These are phyloP conservation scores for Agelas oroides DNA, from an alignment of 37 sponge, comb jelly and placozoan species.

Conservation along the genomic window DNA sequence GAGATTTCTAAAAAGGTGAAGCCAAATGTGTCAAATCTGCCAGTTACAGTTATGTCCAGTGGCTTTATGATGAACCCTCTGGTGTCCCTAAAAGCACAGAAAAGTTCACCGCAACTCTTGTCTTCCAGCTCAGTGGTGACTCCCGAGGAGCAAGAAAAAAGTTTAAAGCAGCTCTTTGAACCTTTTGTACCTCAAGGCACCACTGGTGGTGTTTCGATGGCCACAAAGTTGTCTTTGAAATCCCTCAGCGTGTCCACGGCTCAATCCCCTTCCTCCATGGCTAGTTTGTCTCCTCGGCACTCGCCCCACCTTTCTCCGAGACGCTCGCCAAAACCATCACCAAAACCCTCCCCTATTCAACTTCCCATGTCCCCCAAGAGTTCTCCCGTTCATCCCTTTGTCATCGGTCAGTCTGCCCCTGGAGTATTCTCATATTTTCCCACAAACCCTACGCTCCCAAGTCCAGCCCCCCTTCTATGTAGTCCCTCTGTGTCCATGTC, in stretches of 20 bases:
- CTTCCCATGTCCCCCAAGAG: conserved; percentile 18
- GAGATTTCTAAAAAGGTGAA: conserved; percentile 11
- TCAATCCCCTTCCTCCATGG: not conserved
- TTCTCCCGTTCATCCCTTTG: conserved; percentile 19
- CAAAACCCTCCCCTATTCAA: conserved; percentile 1
- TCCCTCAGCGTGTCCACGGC: not conserved
- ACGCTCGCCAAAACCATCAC: not conserved
- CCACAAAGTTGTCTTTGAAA: not conserved
- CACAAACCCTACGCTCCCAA: not conserved
- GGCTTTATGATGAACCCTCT: too few relatives aligned
- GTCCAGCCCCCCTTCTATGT: conserved; percentile 12
- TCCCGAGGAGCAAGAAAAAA: conserved; percentile 58
- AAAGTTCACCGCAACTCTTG: not conserved
- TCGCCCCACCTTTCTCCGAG: conserved; percentile 34
- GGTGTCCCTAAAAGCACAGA: too few relatives aligned
- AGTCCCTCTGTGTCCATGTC: conserved; percentile 27
- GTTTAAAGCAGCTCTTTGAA: conserved; percentile 53
- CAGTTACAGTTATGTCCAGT: not conserved
- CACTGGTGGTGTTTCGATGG: not conserved
- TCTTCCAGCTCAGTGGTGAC: conserved; percentile 10
- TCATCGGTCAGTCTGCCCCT: not conserved
- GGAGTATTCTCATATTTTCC: conserved; percentile 18
- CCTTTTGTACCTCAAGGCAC: not conserved
- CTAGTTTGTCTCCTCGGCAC: not conserved
- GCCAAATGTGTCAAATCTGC: not conserved